Conservation (phyloP, 2,113 vertebrate species). For the Antidorcas marsupialis region DNA sequence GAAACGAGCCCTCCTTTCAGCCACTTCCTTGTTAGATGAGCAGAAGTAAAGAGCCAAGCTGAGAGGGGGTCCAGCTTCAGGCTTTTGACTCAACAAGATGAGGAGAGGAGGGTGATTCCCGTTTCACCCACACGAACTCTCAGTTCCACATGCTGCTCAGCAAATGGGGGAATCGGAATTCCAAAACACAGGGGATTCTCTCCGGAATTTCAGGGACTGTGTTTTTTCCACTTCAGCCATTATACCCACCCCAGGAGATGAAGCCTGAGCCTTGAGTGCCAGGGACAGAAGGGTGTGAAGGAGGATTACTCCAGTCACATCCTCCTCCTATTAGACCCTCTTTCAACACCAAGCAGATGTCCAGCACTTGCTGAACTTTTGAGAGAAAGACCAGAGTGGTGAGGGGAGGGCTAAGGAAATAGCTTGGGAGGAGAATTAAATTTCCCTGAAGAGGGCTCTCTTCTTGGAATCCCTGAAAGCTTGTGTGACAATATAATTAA, state of each 20-base stretch:
- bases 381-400: not conserved
- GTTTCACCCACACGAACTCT: not conserved
- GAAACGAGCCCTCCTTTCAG: not conserved
- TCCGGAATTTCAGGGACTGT: not conserved
- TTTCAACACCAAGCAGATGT: not conserved
- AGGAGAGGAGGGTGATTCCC: not conserved
- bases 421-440: not conserved
- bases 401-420: not conserved
- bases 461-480: slow-evolving; percentile 7
- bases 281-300: not conserved
- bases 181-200: not conserved
- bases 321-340: not conserved
- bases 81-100: not conserved
- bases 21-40: slow-evolving; percentile 1
- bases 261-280: not conserved
- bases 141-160: not conserved
- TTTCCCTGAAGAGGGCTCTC: not conserved
- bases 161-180: not conserved
- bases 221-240: not conserved
- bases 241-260: not conserved
- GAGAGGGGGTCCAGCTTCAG: not conserved
- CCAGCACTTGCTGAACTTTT: not conserved
- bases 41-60: not conserved
- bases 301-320: accelerated
- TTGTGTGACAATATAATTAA: slow-evolving; percentile 42